phyloP scores from a whole-genome alignment of 2,797 vertebrate genomes.

The Sebastes steindachneri region DNA sequence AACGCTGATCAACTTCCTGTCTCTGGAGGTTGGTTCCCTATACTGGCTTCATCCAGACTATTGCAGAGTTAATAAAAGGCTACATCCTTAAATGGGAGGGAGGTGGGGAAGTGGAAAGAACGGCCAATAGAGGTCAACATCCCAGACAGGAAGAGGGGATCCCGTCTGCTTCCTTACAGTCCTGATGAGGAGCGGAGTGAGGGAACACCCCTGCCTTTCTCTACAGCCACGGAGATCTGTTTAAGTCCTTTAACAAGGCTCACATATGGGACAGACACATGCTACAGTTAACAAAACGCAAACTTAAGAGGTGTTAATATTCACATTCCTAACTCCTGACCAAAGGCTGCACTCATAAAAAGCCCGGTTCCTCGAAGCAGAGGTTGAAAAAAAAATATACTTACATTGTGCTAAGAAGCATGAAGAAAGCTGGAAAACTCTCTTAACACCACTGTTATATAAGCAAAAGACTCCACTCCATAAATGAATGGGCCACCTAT shows the following conservation, averaged over 20 bases:
- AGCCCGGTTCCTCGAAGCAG: slow-evolving; percentile 18
- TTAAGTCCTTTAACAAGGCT: slow-evolving; percentile 24
- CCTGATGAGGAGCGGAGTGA: slow-evolving; percentile 32
- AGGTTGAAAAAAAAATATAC: slow-evolving; percentile 32
- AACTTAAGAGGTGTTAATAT: slow-evolving; percentile 68
- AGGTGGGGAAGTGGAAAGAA: slow-evolving; percentile 55
- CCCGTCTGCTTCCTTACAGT: slow-evolving; percentile 72
- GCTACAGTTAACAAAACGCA: slow-evolving; percentile 56
- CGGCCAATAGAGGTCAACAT: slow-evolving; percentile 45
- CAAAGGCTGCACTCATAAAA: slow-evolving; percentile 46
- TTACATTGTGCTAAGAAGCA: slow-evolving; percentile 59
- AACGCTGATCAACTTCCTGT: slow-evolving; percentile 93
- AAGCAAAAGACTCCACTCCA: slow-evolving; percentile 48
- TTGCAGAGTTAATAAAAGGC: slow-evolving; percentile 71
- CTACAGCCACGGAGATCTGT: slow-evolving; percentile 23
- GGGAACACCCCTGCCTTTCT: slow-evolving; percentile 70
- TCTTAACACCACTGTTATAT: slow-evolving; percentile 47
- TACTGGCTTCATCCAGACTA: slow-evolving; percentile 51
- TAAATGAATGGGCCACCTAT: slow-evolving; percentile 65
- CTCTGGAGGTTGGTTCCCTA: slow-evolving; percentile 88
- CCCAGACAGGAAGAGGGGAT: slow-evolving; percentile 75
- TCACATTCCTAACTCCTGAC: slow-evolving; percentile 74
- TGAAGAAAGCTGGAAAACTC: slow-evolving; percentile 44
- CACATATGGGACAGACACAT: slow-evolving; percentile 20
- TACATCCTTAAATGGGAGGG: slow-evolving; percentile 27